Percentiles rank a stretch among this genome's conserved stretches.
phyloP scores from a whole-genome alignment of 2,888 invertebrate species.

The Chrysopilus asiliformis region DNA sequence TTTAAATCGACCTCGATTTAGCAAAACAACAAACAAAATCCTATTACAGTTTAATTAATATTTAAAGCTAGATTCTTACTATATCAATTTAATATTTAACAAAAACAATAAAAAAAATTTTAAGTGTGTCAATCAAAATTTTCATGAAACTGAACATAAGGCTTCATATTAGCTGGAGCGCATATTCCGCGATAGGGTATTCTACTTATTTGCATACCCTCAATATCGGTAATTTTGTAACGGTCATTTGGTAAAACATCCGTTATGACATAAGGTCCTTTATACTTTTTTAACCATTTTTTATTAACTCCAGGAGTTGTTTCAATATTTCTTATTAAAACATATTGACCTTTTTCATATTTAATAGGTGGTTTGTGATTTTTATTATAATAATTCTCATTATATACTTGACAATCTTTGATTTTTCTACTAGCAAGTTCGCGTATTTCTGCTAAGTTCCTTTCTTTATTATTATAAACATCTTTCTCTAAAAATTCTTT shows the following conservation, averaged over 20 bases:
- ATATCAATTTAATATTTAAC: too few relatives aligned
- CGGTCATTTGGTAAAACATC: too few relatives aligned
- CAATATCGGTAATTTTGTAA: too few relatives aligned
- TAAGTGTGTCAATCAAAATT: too few relatives aligned
- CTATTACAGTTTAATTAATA: too few relatives aligned
- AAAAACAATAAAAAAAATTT: too few relatives aligned
- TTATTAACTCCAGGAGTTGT: constrained; percentile 15
- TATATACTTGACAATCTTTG: constrained; percentile 7
- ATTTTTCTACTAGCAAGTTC: constrained; percentile 1
- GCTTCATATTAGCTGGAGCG: too few relatives aligned
- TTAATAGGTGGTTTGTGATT: constrained; percentile 12
- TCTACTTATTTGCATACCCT: constrained; percentile 16
- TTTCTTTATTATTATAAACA: background rate
- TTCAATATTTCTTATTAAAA: constrained; percentile 17
- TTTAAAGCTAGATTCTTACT: too few relatives aligned
- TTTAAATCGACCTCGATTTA: too few relatives aligned
- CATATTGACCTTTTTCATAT: constrained; percentile 14
- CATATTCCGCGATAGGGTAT: constrained; percentile 9
- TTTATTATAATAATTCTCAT: constrained; percentile 8
- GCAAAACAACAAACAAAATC: too few relatives aligned
- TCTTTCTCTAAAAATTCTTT: constrained; percentile 9
- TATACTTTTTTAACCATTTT: constrained; percentile 17
- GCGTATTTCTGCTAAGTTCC: background rate
- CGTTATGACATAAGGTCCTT: too few relatives aligned
- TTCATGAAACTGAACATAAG: too few relatives aligned